Base-by-base conservation (phyloP, 2,113 vertebrate genomes). In the Pipa parva region DNA sequence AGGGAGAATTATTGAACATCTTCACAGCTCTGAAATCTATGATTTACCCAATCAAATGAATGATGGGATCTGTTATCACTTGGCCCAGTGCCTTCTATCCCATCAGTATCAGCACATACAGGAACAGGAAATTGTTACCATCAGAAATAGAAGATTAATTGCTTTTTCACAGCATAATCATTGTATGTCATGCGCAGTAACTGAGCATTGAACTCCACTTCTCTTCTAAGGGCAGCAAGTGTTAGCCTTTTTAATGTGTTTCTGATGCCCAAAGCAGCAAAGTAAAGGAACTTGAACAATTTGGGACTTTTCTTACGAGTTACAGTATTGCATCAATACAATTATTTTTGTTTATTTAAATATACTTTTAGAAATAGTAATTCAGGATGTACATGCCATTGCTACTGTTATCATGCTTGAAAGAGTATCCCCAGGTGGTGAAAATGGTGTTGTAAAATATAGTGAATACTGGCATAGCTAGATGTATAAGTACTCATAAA, bases 1-100 rank as follows among this genome's bases (percentile, higher is more conserved):
- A 83, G 85, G 83, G 80, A 71, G 76, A 72, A 60, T 54, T 50
- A 28, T 12, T 27, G 48, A 48, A 46, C 31, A 12, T 37, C 54
- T 48, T 59, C 29, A 48, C 79, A 81, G 79, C 78, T 81, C 80
- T 71, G 56, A 51, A 83, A 80, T 70, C 76, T 73, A 80, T 70
- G 74, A 73, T 75, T 72, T 81, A 71, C 61, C 58, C 73, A 76
- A 78, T 77, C 76, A 70, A 67, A 58, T 76, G 79, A 86, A 88
- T 52, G 46, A 56, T 29, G 31, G 57, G 57, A 69, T 29, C 48
- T 42, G 48, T 52, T 60, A 59, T 69, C 57, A 52, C 65, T 49
- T 42, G 29, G 17, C 48, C 12, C 55, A 1, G 20, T n/a, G 55
- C 55, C 55, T 37, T 36, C 21, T 48, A 51, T 51, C 49, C 61